Evolutionary conservation across 2,113 vertebrate species (phyloP).

Genomic region (Himantopus leucocephalus): DNA sequence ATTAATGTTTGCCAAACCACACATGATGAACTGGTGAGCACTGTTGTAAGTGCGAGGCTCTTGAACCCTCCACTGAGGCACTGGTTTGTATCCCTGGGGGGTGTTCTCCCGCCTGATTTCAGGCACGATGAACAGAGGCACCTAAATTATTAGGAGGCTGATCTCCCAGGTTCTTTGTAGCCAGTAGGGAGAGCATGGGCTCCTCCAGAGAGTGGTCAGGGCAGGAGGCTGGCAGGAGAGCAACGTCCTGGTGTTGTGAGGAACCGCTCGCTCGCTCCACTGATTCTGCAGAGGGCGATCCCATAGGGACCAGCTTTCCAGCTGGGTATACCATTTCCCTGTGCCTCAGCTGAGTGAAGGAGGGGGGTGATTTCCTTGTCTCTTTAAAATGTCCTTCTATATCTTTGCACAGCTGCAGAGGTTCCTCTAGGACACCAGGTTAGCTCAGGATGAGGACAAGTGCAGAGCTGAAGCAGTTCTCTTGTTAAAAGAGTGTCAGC

Average conservation of each 20-base stretch:
- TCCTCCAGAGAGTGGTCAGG: background rate
- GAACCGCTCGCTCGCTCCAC: background rate
- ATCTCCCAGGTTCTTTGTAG: background rate
- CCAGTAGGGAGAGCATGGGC: background rate
- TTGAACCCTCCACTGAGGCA: background rate
- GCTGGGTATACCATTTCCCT: background rate
- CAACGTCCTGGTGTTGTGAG: background rate
- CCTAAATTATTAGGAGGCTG: background rate
- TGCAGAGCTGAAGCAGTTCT: background rate
- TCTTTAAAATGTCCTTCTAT: background rate
- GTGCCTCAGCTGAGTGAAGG: background rate
- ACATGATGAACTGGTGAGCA: background rate
- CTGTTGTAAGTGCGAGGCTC: background rate
- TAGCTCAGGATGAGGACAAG: constrained; percentile 10
- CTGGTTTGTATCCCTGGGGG: background rate
- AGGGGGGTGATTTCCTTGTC: background rate
- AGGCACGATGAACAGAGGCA: background rate
- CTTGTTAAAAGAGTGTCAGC: constrained; percentile 5
- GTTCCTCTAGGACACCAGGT: constrained; percentile 13
- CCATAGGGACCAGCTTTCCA: background rate
- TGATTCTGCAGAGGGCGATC: background rate
- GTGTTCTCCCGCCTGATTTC: background rate
- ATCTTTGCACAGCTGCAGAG: background rate
- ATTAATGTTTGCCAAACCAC: background rate
- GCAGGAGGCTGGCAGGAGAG: background rate